Evolutionary conservation across 2,113 vertebrate genomes (phyloP).

Genomic region (Pygoscelis antarcticus): DNA sequence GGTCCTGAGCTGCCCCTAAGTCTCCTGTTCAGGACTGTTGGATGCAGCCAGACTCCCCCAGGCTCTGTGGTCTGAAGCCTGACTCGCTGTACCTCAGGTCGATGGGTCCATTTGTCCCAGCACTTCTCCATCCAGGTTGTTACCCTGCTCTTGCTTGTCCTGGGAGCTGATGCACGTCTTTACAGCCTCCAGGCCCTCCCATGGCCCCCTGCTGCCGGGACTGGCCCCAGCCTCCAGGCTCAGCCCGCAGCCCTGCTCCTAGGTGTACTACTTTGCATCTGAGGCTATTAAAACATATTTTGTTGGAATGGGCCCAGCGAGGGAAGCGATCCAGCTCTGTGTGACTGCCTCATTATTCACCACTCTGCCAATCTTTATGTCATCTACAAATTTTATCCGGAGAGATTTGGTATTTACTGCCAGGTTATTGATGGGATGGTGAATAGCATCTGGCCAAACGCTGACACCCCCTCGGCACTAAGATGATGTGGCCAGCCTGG

Average conservation of each 20-base stretch:
- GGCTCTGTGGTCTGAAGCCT: not conserved
- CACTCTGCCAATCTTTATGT: constrained; percentile 29
- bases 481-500: not conserved
- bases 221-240: not conserved
- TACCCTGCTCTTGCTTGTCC: not conserved
- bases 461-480: not conserved
- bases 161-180: not conserved
- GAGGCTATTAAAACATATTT: not conserved
- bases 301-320: not conserved
- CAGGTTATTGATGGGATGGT: constrained; percentile 15
- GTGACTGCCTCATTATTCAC: constrained; percentile 30
- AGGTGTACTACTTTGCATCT: not conserved
- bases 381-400: not conserved
- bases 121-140: not conserved
- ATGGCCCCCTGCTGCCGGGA: not conserved
- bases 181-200: not conserved
- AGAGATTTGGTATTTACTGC: not conserved
- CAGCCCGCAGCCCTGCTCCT: not conserved
- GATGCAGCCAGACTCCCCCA: not conserved
- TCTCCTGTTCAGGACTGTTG: not conserved
- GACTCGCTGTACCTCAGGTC: rapidly evolving
- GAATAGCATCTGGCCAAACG: not conserved
- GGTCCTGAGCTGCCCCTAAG: not conserved
- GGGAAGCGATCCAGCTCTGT: not conserved
- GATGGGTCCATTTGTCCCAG: not conserved